A percentile compares a stretch with the other conserved stretches of the same genome.
Conservation (phyloP, 1,140 invertebrate species). For the Sinonovacula constricta region DNA sequence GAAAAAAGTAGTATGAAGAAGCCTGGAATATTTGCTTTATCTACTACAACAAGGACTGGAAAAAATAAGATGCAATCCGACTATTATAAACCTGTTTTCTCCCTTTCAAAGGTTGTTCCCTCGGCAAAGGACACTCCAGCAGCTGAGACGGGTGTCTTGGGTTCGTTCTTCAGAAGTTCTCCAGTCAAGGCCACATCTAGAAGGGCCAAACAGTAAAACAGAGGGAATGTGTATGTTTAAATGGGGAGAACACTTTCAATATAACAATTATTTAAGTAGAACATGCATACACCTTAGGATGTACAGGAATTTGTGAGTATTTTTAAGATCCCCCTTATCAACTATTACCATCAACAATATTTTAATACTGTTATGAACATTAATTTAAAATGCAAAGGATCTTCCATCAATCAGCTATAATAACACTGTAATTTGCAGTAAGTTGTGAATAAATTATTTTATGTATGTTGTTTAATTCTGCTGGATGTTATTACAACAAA, state of each 20-base stretch:
- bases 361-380: neutral
- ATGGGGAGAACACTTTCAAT: neutral
- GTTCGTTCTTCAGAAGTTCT: slow-evolving; percentile 28
- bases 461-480: too few species aligned
- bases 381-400: neutral
- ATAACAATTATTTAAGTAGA: neutral
- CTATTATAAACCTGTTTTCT: slow-evolving; percentile 66
- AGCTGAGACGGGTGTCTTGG: slow-evolving; percentile 19
- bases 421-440: too few species aligned
- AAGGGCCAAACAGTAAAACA: neutral
- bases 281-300: too few species aligned
- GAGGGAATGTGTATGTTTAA: neutral
- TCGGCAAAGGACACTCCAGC: slow-evolving; percentile 72
- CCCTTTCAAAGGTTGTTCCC: slow-evolving; percentile 70
- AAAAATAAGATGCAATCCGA: slow-evolving; percentile 1
- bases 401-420: too few species aligned
- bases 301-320: too few species aligned
- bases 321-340: too few species aligned
- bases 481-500: too few species aligned
- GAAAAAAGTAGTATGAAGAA: neutral
- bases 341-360: too few species aligned
- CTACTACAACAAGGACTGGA: neutral
- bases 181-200: slow-evolving; percentile 45
- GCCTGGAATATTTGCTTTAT: neutral
- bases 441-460: too few species aligned